phyloP scores from a whole-genome alignment of 1,140 invertebrate genomes.

The Helicoverpa armigera region DNA sequence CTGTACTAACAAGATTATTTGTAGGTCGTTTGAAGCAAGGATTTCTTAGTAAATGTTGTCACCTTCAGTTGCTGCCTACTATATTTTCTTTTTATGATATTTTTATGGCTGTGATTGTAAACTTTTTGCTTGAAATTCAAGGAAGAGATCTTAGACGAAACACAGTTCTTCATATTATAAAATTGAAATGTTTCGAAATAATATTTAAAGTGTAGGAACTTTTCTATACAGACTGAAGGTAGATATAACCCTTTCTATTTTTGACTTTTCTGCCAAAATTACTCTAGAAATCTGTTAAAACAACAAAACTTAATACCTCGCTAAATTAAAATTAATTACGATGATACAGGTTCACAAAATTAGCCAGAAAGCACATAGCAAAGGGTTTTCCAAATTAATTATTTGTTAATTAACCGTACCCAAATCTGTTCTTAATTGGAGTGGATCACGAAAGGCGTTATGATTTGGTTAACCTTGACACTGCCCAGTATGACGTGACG shows the following conservation, averaged over 20 bases:
- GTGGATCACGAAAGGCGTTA: slow-evolving; percentile 5
- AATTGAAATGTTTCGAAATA: too few species aligned
- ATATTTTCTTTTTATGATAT: neutral
- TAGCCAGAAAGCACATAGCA: neutral
- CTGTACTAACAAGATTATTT: slow-evolving; percentile 8
- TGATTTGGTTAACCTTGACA: slow-evolving; percentile 41
- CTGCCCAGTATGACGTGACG: neutral
- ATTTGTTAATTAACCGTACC: slow-evolving; percentile 47
- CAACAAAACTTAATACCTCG: too few species aligned
- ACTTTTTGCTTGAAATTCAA: neutral
- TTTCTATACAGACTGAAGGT: too few species aligned
- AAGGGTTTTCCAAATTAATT: slow-evolving; percentile 26
- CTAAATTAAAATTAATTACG: too few species aligned
- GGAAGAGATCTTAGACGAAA: too few species aligned
- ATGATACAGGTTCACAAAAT: too few species aligned
- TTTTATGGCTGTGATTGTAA: neutral
- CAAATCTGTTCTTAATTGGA: slow-evolving; percentile 34
- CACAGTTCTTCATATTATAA: too few species aligned
- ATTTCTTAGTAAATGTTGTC: neutral
- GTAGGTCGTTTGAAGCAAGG: neutral
- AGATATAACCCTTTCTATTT: too few species aligned
- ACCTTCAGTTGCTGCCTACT: neutral
- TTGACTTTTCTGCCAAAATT: too few species aligned
- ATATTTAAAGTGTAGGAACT: too few species aligned
- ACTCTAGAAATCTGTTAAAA: too few species aligned